These are phyloP conservation scores for Volucella inanis DNA, from an alignment of 2,888 invertebrate genomes.

Conservation along the genomic window DNA sequence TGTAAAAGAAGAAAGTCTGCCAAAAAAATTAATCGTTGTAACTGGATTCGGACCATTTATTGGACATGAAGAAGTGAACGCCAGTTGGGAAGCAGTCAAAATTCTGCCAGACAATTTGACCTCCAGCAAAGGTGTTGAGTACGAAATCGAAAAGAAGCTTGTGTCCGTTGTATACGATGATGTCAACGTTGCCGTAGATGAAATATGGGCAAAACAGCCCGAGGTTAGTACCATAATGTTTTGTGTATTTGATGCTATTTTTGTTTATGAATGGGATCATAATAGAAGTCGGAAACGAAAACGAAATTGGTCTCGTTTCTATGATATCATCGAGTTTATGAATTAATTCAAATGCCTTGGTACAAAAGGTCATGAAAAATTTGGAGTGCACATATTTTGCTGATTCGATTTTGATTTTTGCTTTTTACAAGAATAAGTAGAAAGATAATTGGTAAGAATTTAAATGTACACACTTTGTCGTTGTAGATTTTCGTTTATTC, in stretches of 20 bases:
- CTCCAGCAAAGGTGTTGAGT: conserved; percentile 80
- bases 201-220: conserved; percentile 87
- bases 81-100: conserved; percentile 91
- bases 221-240: conserved; percentile 82
- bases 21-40: conserved; percentile 82
- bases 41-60: conserved; percentile 92
- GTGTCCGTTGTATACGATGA: conserved; percentile 87
- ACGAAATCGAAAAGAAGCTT: conserved; percentile 84
- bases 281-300: not conserved
- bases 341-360: too few relatives aligned
- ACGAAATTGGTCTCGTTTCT: not conserved
- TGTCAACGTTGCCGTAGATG: conserved; percentile 85
- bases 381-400: too few relatives aligned
- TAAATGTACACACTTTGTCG: too few relatives aligned
- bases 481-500: too few relatives aligned
- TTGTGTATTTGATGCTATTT: not conserved
- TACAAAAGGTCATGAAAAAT: too few relatives aligned
- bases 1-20: not conserved
- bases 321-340: conserved; percentile 2
- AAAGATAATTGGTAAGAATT: too few relatives aligned
- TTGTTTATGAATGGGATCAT: not conserved
- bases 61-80: conserved; percentile 86
- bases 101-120: conserved; percentile 83
- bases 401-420: not conserved
- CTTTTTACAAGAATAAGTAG: too few relatives aligned